Evolutionary conservation across 2,888 invertebrate species (phyloP).

Genomic region (Mallateleia sp.): DNA sequence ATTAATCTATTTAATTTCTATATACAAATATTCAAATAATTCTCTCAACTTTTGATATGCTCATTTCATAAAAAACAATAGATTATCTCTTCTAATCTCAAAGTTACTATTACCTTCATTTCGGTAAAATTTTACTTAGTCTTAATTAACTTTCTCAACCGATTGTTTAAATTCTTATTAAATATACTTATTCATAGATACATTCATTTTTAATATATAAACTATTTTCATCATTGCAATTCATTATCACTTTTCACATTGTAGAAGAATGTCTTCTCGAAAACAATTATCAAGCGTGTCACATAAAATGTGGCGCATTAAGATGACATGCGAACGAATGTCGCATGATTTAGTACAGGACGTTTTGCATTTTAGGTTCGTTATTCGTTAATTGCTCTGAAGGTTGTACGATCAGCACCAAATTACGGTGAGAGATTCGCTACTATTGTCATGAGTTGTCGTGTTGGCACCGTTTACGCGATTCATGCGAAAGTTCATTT

Average conservation of each 20-base stretch:
- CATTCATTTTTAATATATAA: no score
- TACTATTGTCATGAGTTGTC: conserved; percentile 21
- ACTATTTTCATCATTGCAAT: no score
- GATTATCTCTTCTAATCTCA: no score
- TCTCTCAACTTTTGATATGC: no score
- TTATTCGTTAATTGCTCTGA: conserved; percentile 31
- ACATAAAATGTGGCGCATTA: conserved; percentile 9
- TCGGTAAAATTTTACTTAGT: no score
- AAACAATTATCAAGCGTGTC: conserved; percentile 8
- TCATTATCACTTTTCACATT: conserved; percentile 1
- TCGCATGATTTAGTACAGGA: conserved; percentile 21
- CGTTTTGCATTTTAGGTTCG: conserved; percentile 20
- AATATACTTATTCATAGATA: no score
- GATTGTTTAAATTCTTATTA: no score
- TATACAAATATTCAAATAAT: no score
- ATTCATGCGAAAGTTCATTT: conserved; percentile 22
- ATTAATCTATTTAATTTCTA: no score
- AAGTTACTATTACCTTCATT: no score
- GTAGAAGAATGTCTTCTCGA: conserved; percentile 29
- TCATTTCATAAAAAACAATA: no score
- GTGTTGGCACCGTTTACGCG: conserved; percentile 30
- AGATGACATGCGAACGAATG: conserved; percentile 2
- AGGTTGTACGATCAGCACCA: conserved; percentile 34
- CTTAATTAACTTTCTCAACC: no score
- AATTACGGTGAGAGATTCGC: conserved; percentile 6